A percentile compares a stretch with the other conserved stretches of the same genome.
phyloP scores from a whole-genome alignment of 2,888 invertebrate genomes.

The Scaeva pyrastri region DNA sequence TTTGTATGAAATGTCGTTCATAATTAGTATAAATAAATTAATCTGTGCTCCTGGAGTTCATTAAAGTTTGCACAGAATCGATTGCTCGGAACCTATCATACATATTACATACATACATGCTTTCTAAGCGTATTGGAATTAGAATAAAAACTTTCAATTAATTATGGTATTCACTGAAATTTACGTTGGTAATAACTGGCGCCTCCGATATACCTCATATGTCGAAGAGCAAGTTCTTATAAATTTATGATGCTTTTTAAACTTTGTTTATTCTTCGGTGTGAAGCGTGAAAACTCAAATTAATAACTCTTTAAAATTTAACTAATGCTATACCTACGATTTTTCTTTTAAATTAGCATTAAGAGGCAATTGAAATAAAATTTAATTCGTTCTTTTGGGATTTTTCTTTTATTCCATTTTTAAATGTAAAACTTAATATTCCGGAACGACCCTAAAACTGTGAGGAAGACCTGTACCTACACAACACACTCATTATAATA shows the following conservation, averaged over 20 bases:
- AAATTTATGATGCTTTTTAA: not conserved
- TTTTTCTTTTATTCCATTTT: slow-evolving; percentile 6
- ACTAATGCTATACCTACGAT: slow-evolving; percentile 4
- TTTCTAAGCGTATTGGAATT: no score
- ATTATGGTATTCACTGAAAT: no score
- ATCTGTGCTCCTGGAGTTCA: no score
- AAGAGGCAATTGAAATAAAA: slow-evolving; percentile 2
- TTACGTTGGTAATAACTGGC: no score
- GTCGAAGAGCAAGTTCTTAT: no score
- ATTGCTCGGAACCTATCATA: no score
- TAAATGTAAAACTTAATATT: slow-evolving; percentile 7
- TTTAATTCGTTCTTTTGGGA: not conserved
- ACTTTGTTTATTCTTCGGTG: not conserved
- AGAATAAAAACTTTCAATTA: no score
- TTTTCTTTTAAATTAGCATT: slow-evolving; percentile 33
- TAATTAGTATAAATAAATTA: no score
- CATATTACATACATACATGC: no score
- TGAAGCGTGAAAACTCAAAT: slow-evolving; percentile 30
- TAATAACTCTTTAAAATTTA: slow-evolving; percentile 20
- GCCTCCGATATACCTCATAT: no score
- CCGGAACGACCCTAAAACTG: slow-evolving; percentile 13
- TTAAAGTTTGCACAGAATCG: no score
- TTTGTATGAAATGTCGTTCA: no score
- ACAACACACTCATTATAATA: not conserved
- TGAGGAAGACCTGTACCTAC: not conserved